Evolutionary conservation across 1,140 invertebrate genomes (phyloP).

Genomic region (Cyrtorhinus lividipennis): DNA sequence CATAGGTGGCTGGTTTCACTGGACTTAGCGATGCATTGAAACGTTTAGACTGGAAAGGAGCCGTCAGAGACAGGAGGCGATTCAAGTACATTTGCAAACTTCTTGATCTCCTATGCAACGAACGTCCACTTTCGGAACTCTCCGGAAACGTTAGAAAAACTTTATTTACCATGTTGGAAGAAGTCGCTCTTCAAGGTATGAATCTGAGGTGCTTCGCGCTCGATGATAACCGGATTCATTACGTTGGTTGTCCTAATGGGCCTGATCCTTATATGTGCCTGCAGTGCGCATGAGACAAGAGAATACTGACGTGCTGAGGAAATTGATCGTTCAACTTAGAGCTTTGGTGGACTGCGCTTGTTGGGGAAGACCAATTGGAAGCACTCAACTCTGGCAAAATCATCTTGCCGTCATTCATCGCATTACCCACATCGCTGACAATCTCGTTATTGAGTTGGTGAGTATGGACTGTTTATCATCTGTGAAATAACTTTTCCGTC

Average conservation of each 20-base stretch:
- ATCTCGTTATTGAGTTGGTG: slow-evolving; percentile 61
- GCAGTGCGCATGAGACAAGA: slow-evolving; percentile 72
- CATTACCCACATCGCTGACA: slow-evolving; percentile 65
- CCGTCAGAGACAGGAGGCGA: slow-evolving; percentile 79
- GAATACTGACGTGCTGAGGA: slow-evolving; percentile 66
- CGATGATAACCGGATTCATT: too few species aligned
- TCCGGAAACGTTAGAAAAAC: slow-evolving; percentile 89
- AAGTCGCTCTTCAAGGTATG: slow-evolving; percentile 77
- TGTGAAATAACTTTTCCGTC: too few species aligned
- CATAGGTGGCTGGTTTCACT: slow-evolving; percentile 84
- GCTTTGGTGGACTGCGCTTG: slow-evolving; percentile 53
- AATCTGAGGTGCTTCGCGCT: too few species aligned
- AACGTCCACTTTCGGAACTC: slow-evolving; percentile 57
- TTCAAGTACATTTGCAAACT: slow-evolving; percentile 95
- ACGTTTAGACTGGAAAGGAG: slow-evolving; percentile 82
- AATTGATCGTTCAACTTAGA: slow-evolving; percentile 57
- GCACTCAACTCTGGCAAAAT: slow-evolving; percentile 73
- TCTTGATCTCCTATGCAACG: slow-evolving; percentile 71
- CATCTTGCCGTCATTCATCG: slow-evolving; percentile 69
- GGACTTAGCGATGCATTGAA: slow-evolving; percentile 88
- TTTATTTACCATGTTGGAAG: slow-evolving; percentile 83
- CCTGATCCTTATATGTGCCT: slow-evolving; percentile 16
- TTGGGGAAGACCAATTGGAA: slow-evolving; percentile 77
- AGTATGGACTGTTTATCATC: not conserved
- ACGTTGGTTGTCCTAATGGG: not conserved